phyloP scores from a whole-genome alignment of 2,888 invertebrate species.

The Caenorhabditis sp. region DNA sequence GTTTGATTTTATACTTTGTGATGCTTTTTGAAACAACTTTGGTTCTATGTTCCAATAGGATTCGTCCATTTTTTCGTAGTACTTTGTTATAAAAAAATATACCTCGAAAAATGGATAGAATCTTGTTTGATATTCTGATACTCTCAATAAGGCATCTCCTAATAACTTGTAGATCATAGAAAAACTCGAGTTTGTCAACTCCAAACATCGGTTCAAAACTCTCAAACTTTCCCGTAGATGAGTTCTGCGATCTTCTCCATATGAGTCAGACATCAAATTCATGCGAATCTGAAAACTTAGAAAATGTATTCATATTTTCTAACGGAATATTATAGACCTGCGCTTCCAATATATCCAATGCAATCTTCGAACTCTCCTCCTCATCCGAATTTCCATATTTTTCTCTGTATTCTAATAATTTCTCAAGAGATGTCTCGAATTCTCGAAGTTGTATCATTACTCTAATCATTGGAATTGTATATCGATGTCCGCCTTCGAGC shows the following conservation, averaged over 20 bases:
- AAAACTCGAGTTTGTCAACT: neutral
- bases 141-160: slow-evolving; percentile 19
- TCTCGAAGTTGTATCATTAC: slow-evolving; percentile 42
- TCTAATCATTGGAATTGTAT: slow-evolving; percentile 31
- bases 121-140: slow-evolving; percentile 6
- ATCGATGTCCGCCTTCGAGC: slow-evolving; percentile 30
- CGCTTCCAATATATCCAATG: slow-evolving; percentile 35
- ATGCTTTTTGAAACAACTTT: no score
- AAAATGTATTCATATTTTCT: neutral
- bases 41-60: no score
- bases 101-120: slow-evolving; percentile 14
- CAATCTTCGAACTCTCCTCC: slow-evolving; percentile 12
- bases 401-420: slow-evolving; percentile 13
- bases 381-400: slow-evolving; percentile 4
- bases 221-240: slow-evolving; percentile 21
- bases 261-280: slow-evolving; percentile 18
- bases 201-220: neutral
- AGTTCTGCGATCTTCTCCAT: slow-evolving; percentile 21
- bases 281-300: slow-evolving; percentile 25
- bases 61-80: no score
- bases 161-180: slow-evolving; percentile 21
- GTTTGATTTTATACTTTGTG: no score
- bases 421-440: slow-evolving; percentile 39
- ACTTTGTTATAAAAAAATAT: no score
- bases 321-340: no score